phyloP scores from a whole-genome alignment of 2,113 vertebrate genomes.

The Gallinago jamesoni region DNA sequence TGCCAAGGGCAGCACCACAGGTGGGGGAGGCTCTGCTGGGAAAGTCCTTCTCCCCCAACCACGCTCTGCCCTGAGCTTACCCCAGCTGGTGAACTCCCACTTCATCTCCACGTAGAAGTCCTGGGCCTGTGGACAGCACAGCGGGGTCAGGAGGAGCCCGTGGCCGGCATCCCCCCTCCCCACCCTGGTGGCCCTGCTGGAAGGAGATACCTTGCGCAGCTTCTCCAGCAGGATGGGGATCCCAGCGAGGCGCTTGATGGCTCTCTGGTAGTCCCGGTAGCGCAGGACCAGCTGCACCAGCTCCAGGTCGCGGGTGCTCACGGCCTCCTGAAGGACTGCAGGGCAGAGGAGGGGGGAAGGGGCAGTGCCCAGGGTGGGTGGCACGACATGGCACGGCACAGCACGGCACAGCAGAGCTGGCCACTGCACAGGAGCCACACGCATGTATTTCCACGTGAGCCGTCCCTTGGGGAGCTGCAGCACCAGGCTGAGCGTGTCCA shows the following conservation, averaged over 20 bases:
- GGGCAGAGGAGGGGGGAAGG: background rate
- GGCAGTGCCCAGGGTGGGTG: background rate
- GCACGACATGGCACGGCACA: background rate
- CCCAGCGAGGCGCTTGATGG: slow-evolving; percentile 90
- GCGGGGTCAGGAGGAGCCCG: background rate
- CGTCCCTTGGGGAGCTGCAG: background rate
- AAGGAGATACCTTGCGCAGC: slow-evolving; percentile 85
- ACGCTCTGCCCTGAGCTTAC: slow-evolving; percentile 67
- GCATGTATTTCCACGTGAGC: accelerated
- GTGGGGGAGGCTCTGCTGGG: background rate
- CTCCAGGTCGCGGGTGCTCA: slow-evolving; percentile 92
- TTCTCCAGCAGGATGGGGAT: slow-evolving; percentile 93
- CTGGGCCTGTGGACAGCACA: slow-evolving; percentile 81
- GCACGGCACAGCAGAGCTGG: background rate
- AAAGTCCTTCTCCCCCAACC: background rate
- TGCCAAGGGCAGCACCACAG: background rate
- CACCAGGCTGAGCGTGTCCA: accelerated
- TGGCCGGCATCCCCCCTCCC: accelerated
- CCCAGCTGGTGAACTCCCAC: slow-evolving; percentile 98
- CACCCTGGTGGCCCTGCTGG: accelerated
- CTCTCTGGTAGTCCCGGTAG: slow-evolving; percentile 95
- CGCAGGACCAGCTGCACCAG: slow-evolving; percentile 91
- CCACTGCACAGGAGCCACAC: background rate
- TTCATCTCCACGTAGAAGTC: slow-evolving; percentile 99
- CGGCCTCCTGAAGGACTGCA: slow-evolving; percentile 93